Base-by-base conservation (phyloP, 2,888 invertebrate species). In the Andrena marginata region DNA sequence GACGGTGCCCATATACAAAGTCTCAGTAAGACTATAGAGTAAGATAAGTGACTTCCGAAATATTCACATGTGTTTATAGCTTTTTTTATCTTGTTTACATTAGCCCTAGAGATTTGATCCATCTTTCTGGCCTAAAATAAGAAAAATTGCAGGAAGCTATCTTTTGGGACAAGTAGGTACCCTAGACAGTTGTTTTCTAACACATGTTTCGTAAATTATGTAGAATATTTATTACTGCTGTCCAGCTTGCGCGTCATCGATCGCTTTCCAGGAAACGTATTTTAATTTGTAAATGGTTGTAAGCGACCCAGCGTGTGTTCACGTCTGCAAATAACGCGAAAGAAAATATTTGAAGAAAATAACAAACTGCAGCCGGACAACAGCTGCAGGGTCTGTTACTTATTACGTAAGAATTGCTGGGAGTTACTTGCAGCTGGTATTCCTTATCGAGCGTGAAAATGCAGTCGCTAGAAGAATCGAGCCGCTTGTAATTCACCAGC, bases 401-500 rank as follows among this genome's bases (percentile, higher is more conserved):
- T 64, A 59, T 65, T 49, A 49, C 33, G 56, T 63, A 59, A 33
- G 13, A 51, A 69, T 62, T 49, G 51, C 62, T 51, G 4, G 51
- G 3, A 20, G 33, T 77, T 56, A 72, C 48, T 26, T 31, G 8
- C 63, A 59, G 33, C 70, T 13, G 70, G 1, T 51, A 51, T 51
- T 70, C 33, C 62, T 23, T 54, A 54, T 62, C 10, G 42, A 49
- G 13, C 33, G 23, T 68, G 23, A 68, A 75, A 68, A 60, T n/a
- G 23, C 31, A 20, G 60, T 26, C 59, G 26, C 26, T 59, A 23
- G 33, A 26, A 8, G 31, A 48, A 48, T 49, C 33, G 33, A 10
- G n/a, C 2, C 13, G 7, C 10, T 68, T 31, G 35, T 69, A 35
- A n/a, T 8, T 63, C 62, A 23, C 49, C 42, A 13, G n/a, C 8